Percentiles rank a stretch among this genome's conserved stretches.
Conservation (phyloP, 1,140 invertebrate genomes). For the Berghia stephanieae region DNA sequence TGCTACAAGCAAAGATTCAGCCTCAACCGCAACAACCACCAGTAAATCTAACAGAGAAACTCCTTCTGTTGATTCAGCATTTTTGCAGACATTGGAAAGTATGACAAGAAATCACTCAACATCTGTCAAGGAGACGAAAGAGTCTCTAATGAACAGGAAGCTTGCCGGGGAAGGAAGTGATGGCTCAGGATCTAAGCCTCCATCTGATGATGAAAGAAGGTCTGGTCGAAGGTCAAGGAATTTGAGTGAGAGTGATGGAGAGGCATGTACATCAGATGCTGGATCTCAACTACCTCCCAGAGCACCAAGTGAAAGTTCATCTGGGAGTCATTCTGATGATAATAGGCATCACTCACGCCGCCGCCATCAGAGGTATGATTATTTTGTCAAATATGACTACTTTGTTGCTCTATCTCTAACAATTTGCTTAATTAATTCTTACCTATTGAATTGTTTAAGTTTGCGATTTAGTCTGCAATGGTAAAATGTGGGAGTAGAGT, state of each 20-base stretch:
- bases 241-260: slow-evolving; percentile 44
- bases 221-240: slow-evolving; percentile 32
- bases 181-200: slow-evolving; percentile 25
- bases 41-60: slow-evolving; percentile 25
- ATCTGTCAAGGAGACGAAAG: slow-evolving; percentile 27
- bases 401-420: background rate
- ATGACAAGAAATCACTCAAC: slow-evolving; percentile 43
- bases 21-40: background rate
- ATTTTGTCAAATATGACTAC: background rate
- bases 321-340: slow-evolving; percentile 50
- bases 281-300: slow-evolving; percentile 33
- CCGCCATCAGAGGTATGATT: slow-evolving; percentile 43
- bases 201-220: slow-evolving; percentile 35
- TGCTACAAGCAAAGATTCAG: background rate
- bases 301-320: slow-evolving; percentile 44
- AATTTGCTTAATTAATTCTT: too few species aligned
- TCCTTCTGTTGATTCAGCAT: slow-evolving; percentile 36
- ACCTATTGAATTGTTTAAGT: too few species aligned
- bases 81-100: slow-evolving; percentile 44
- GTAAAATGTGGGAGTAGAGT: too few species aligned
- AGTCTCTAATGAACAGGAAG: slow-evolving; percentile 27
- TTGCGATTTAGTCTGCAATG: too few species aligned
- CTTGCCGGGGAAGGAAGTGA: slow-evolving; percentile 29
- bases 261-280: slow-evolving; percentile 33
- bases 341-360: slow-evolving; percentile 20